Percentiles rank a stretch among this genome's conserved stretches.
Evolutionary conservation across 2,113 vertebrate genomes (phyloP).

Genomic region (Ciconia boyciana): DNA sequence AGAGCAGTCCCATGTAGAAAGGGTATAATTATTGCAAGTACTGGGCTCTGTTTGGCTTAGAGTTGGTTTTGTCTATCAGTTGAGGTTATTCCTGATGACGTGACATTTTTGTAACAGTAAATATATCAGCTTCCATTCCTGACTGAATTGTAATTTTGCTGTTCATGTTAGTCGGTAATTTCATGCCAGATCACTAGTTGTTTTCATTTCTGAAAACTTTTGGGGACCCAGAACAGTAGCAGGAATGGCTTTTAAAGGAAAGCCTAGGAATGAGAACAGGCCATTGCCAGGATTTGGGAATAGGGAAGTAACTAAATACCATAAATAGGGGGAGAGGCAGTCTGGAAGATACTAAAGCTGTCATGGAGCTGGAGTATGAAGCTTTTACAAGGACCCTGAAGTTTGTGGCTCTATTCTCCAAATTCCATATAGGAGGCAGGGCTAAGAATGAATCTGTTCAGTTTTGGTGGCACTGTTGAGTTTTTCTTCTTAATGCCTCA

Average conservation of each 20-base stretch:
- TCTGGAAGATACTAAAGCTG: neutral
- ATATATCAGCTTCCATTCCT: neutral
- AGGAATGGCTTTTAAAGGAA: neutral
- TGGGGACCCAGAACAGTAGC: neutral
- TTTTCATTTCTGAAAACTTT: neutral
- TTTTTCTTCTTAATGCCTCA: neutral
- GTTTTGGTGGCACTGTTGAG: neutral
- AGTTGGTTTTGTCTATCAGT: neutral
- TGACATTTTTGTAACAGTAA: neutral
- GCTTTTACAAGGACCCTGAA: neutral
- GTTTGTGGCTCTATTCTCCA: neutral
- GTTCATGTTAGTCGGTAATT: neutral
- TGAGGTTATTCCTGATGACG: neutral
- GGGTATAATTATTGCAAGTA: neutral
- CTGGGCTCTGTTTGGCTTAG: neutral
- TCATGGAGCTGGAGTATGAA: neutral
- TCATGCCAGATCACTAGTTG: neutral
- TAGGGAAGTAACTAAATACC: neutral
- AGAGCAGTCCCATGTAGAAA: neutral
- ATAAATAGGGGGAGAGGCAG: fast-evolving
- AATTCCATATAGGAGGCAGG: neutral
- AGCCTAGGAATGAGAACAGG: neutral
- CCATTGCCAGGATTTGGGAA: neutral
- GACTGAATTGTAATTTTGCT: neutral
- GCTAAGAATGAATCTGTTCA: neutral